Conservation (phyloP, 2,113 vertebrate genomes). For the Pterocles orientalis region DNA sequence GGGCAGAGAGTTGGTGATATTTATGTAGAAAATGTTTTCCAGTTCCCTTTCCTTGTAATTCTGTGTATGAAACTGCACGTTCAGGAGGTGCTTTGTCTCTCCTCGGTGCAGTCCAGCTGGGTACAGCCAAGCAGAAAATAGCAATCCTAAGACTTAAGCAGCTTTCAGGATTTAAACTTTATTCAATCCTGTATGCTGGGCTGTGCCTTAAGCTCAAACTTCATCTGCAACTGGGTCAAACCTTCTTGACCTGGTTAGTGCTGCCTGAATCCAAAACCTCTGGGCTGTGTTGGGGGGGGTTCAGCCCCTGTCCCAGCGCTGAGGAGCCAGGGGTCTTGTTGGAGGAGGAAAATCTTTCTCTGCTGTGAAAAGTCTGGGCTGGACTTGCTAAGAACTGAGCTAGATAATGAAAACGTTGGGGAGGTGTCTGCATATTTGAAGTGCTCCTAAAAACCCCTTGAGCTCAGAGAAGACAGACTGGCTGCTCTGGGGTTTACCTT, state of each 20-base stretch:
- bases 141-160: background rate
- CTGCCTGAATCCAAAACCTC: background rate
- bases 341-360: fast-evolving
- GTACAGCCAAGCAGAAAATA: background rate
- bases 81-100: background rate
- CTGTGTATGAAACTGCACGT: background rate
- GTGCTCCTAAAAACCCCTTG: fast-evolving
- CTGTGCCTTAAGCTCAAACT: background rate
- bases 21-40: fast-evolving
- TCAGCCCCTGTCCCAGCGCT: background rate
- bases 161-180: background rate
- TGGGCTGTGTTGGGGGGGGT: background rate
- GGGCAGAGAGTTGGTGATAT: background rate
- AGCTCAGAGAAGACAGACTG: background rate
- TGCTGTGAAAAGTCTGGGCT: background rate
- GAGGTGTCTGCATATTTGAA: background rate
- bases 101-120: fast-evolving
- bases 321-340: fast-evolving
- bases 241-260: background rate
- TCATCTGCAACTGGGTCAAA: background rate
- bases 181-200: background rate
- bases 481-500: fast-evolving
- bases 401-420: fast-evolving
- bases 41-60: background rate
- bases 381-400: background rate